Evolutionary conservation across 2,888 invertebrate species (phyloP), one percentile per base, ranked within the genome.

Genomic region (Galerucella nymphaeae): DNA sequence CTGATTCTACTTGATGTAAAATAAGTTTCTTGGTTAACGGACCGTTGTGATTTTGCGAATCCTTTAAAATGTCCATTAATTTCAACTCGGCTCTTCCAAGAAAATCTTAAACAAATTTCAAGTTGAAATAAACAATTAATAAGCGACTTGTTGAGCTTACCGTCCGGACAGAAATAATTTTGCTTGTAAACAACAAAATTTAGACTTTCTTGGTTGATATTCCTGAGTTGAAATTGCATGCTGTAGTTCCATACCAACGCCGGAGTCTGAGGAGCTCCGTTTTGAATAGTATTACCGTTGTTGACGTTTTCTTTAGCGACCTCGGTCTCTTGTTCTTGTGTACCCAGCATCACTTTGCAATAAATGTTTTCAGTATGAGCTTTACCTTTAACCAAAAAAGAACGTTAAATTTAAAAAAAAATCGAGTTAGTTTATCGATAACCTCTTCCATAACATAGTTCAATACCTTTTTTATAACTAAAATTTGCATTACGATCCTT

Each of bases 171-270:
- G 83, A 91, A 94, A 68, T 91, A 88, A 80, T 92, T 92, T 83
- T 91, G 89, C 82, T 93, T 93, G 80, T 90, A 92, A 38, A 93
- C 92, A 11, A 91, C 90, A 76, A 94, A 89, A 79, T 90, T 91
- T 13, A 94, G 87, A 23, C 91, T 90, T 82, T 93, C 93, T 81
- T 92, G 90, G 61, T 90, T 84, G 4, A 93, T 84, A 83, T 93
- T 91, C 81, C 91, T 90, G 63, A 94, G 89, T 75, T 91, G 90
- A 84, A 94, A 94, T 85, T 93, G 93, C 93, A 93, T 93, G 63
- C 91, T 91, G 68, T 90, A 88, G 83, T 93, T 92, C 93, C 93
- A 94, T 73, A 91, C 87, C 13, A 93, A 90, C 20, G 80, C 81
- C 1, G 86, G 85, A 55, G 83, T 81, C 75, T 82, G 84, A 2